These are phyloP conservation scores for Macrosiphum euphorbiae DNA, from an alignment of 2,888 invertebrate species.

Conservation along the genomic window DNA sequence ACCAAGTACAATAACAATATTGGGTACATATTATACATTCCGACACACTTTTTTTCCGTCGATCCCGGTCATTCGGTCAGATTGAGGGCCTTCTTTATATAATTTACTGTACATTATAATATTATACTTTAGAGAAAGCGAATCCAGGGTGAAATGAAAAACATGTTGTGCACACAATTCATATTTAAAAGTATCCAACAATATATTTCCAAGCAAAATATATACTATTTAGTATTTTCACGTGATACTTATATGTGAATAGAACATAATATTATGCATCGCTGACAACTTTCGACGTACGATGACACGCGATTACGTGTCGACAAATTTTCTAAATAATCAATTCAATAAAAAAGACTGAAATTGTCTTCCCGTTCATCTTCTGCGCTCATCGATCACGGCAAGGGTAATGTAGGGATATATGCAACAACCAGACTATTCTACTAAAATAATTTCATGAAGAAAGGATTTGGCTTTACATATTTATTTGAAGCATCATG, in stretches of 20 bases:
- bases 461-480: too few relatives aligned
- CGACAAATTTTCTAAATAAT: background rate
- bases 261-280: background rate
- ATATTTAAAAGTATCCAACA: background rate
- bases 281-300: too few relatives aligned
- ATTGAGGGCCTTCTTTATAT: background rate
- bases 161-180: too few relatives aligned
- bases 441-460: too few relatives aligned
- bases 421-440: too few relatives aligned
- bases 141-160: background rate
- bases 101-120: background rate
- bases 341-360: too few relatives aligned
- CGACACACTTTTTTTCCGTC: background rate
- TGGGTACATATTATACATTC: background rate
- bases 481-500: too few relatives aligned
- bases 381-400: too few relatives aligned
- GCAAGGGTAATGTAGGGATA: too few relatives aligned
- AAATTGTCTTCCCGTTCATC: too few relatives aligned
- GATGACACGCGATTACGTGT: background rate
- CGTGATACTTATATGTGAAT: background rate
- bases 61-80: slow-evolving; percentile 45
- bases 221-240: background rate
- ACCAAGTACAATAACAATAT: slow-evolving; percentile 1
- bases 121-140: background rate
- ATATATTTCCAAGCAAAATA: background rate